Conservation (phyloP, 2,797 vertebrate species). For the Hylomyscus alleni region DNA sequence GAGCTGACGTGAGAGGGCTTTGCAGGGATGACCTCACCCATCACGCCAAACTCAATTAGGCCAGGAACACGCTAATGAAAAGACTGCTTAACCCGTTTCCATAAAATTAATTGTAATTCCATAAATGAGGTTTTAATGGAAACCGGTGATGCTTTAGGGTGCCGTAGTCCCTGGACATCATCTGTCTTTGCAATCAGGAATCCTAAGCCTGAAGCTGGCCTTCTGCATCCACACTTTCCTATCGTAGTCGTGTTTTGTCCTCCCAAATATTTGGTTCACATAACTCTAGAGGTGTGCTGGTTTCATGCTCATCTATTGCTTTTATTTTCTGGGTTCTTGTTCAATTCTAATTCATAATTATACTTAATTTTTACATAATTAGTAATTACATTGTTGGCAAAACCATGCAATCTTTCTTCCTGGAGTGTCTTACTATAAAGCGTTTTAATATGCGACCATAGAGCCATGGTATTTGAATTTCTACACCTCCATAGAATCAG, state of each 20-base stretch:
- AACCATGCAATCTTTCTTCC: constrained; percentile 37
- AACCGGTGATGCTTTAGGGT: constrained; percentile 36
- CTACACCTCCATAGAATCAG: background rate
- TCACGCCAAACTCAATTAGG: constrained; percentile 73
- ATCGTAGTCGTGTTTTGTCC: background rate
- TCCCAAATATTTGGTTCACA: background rate
- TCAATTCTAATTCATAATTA: constrained; percentile 50
- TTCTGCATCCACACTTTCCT: background rate
- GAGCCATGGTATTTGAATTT: constrained; percentile 51
- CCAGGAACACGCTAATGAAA: constrained; percentile 65
- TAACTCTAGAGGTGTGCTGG: background rate
- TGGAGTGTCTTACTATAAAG: background rate
- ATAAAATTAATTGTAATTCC: constrained; percentile 81
- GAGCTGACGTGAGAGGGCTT: constrained; percentile 54
- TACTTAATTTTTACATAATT: constrained; percentile 58
- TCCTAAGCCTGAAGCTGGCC: background rate
- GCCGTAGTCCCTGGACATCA: background rate
- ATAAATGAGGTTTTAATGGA: constrained; percentile 73
- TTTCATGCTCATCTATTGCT: background rate
- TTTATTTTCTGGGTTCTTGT: constrained; percentile 40
- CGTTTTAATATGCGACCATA: constrained; percentile 16
- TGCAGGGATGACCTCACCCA: background rate
- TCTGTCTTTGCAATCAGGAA: background rate
- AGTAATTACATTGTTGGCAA: constrained; percentile 4
- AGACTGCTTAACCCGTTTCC: constrained; percentile 68